These are phyloP conservation scores for Paralvinella palmiformis DNA, from an alignment of 1,140 invertebrate species.

Conservation along the genomic window DNA sequence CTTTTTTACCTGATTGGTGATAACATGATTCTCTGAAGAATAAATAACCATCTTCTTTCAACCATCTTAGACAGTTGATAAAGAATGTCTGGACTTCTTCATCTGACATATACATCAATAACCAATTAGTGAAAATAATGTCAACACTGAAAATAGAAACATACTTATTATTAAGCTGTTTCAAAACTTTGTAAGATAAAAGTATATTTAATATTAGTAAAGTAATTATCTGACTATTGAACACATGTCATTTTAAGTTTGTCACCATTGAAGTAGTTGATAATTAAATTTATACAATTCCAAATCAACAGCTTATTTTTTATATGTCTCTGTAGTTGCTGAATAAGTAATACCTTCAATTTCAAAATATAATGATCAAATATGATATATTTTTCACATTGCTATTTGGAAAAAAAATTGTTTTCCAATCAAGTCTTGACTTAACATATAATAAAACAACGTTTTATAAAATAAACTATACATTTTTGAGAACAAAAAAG, in stretches of 20 bases:
- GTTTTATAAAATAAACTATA: no score
- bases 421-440: no score
- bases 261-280: conserved; percentile 48
- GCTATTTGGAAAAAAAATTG: no score
- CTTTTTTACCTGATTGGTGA: conserved; percentile 55
- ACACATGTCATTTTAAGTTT: conserved; percentile 52
- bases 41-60: conserved; percentile 53
- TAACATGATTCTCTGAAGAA: conserved; percentile 54
- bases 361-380: no score
- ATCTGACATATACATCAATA: conserved; percentile 59
- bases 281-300: conserved; percentile 56
- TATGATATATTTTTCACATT: no score
- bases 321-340: conserved; percentile 49
- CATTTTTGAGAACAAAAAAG: no score
- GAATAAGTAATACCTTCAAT: conserved; percentile 53
- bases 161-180: neutral
- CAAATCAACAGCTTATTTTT: conserved; percentile 58
- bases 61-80: conserved; percentile 53
- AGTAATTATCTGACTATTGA: conserved; percentile 55
- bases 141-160: conserved; percentile 44
- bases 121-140: conserved; percentile 60
- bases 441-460: no score
- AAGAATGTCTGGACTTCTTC: conserved; percentile 53
- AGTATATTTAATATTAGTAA: no score
- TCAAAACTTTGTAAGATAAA: neutral